Evolutionary conservation across 2,797 vertebrate species (phyloP).

Genomic region (Chrosomus eos): DNA sequence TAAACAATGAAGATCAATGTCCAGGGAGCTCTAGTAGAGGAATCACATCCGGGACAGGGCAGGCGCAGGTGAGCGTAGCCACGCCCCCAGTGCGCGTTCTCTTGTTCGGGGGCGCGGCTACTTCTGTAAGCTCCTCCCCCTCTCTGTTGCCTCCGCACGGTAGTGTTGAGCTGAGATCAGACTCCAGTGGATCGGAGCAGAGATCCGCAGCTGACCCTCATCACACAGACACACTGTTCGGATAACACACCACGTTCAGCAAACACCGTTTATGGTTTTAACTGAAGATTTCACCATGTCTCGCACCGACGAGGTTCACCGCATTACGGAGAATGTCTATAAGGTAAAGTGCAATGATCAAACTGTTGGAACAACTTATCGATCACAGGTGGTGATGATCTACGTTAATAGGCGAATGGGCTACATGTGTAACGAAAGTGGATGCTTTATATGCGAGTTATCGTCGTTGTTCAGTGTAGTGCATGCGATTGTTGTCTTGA

Average conservation of each 20-base stretch:
- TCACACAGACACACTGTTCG: slow-evolving; percentile 58
- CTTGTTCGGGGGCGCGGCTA: not conserved
- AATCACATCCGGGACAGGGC: not conserved
- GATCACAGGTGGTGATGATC: slow-evolving; percentile 24
- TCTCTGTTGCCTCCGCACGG: not conserved
- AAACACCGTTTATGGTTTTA: slow-evolving; percentile 85
- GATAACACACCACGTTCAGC: slow-evolving; percentile 61
- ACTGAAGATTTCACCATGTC: slow-evolving; percentile 89
- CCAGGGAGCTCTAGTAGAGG: not conserved
- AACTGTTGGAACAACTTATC: slow-evolving; percentile 72
- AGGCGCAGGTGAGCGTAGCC: not conserved
- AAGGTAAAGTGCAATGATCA: slow-evolving; percentile 82
- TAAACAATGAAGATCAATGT: not conserved
- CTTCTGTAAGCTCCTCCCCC: not conserved
- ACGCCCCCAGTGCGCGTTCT: not conserved
- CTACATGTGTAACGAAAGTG: not conserved
- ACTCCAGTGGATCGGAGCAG: slow-evolving; percentile 26
- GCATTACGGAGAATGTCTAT: slow-evolving; percentile 96
- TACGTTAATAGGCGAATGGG: not conserved
- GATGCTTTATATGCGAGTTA: not conserved
- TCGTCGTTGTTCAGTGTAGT: not conserved
- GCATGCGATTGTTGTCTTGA: not conserved
- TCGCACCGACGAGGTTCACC: slow-evolving; percentile 97
- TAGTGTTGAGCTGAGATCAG: slow-evolving; percentile 17
- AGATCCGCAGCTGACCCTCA: slow-evolving; percentile 30